Evolutionary conservation across 1,140 invertebrate genomes (phyloP).

Genomic region (Heliconius nattereri): DNA sequence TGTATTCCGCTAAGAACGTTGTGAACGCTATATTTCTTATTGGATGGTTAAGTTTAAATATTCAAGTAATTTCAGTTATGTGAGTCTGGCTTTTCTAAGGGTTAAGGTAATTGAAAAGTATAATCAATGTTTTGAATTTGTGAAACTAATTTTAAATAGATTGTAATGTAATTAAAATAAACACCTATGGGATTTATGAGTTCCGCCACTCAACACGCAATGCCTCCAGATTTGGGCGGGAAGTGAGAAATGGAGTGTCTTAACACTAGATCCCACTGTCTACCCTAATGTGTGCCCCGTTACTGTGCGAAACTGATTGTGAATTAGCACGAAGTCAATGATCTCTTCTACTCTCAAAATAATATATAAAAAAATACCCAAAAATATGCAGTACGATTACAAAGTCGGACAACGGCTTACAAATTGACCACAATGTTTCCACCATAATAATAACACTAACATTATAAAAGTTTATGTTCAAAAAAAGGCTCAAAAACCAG

Average conservation of each 20-base stretch:
- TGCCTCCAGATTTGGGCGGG: no score
- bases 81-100: not conserved
- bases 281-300: no score
- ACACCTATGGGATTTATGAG: no score
- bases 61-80: not conserved
- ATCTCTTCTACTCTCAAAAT: no score
- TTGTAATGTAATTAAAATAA: no score
- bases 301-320: no score
- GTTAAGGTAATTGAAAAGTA: not conserved
- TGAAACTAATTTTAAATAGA: no score
- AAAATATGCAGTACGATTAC: not conserved
- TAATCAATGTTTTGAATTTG: no score
- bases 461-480: not conserved
- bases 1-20: constrained; percentile 6
- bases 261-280: no score
- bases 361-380: not conserved
- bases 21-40: constrained; percentile 5
- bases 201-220: no score
- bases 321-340: no score
- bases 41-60: constrained; percentile 4
- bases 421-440: not conserved
- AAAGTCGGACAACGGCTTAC: not conserved
- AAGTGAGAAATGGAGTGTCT: no score
- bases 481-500: constrained; percentile 11
- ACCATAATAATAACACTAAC: not conserved